Evolutionary conservation across 1,140 invertebrate genomes (phyloP).

Genomic region (Elymnias hypermnestra): DNA sequence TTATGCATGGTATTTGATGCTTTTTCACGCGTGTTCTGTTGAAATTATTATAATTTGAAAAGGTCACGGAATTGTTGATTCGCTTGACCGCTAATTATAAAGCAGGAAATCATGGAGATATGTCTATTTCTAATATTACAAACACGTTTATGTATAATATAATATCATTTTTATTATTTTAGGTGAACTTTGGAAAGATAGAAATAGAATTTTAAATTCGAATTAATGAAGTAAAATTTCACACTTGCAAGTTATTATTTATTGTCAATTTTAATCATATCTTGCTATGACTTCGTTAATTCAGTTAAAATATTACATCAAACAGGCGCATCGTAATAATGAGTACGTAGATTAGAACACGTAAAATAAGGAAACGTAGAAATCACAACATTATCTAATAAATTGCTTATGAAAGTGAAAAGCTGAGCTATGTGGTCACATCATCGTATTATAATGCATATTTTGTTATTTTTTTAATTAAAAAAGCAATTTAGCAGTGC

Average conservation of each 20-base stretch:
- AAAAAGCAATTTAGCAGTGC: too few species aligned
- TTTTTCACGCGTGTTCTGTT: constrained; percentile 51
- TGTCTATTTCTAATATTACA: constrained; percentile 31
- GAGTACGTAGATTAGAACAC: constrained; percentile 25
- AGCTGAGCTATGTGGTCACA: too few species aligned
- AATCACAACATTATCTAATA: constrained; percentile 59
- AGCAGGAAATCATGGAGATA: constrained; percentile 46
- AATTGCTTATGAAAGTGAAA: neutral
- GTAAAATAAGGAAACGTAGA: constrained; percentile 56
- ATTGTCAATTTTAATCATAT: too few species aligned
- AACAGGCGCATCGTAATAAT: constrained; percentile 23
- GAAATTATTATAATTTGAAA: constrained; percentile 67
- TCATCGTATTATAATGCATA: too few species aligned
- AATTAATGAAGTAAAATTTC: too few species aligned
- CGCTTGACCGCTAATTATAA: constrained; percentile 51
- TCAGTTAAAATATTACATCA: neutral
- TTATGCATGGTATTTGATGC: constrained; percentile 70
- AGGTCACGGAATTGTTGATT: constrained; percentile 62
- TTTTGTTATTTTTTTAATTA: neutral
- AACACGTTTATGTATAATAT: constrained; percentile 17
- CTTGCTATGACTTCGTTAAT: neutral
- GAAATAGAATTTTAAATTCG: neutral
- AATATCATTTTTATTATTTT: neutral
- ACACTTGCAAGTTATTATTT: too few species aligned
- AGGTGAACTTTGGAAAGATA: neutral